Base-by-base conservation (phyloP, 2,797 vertebrate genomes). In the Lepilemur ruficaudatus region DNA sequence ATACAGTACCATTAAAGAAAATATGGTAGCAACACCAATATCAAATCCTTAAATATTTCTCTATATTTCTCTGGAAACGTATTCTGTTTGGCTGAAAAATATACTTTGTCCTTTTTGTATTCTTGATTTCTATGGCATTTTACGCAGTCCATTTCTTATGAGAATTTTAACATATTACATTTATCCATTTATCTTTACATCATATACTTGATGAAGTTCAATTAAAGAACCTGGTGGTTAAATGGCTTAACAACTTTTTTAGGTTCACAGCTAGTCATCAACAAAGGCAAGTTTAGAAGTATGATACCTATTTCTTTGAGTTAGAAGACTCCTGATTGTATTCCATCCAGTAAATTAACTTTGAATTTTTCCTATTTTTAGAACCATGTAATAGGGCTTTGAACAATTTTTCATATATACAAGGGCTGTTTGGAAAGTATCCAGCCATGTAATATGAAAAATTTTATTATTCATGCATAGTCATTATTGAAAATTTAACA, bases 111-210 rank as follows among this genome's bases (percentile, higher is more conserved):
- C 70, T 93, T 78, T 93, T 95, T 48, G 57, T 95, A 79, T 72
- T 7, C 35, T 86, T 79, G 20, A 92, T 75, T 83, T 90, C 30
- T 25, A 46, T 18, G 50, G 48, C 30, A 86, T 89, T 92, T 86
- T n/a, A 72, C 11, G 48, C 23, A 59, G 52, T 63, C 9, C 18
- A 38, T 85, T 96, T 93, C 72, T 84, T 70, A 35, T 41, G 59
- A 69, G n/a, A 89, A 52, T 85, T 28, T 75, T 57, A 88, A 38
- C 10, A 92, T 14, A 65, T 8, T 63, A 55, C 38, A n/a, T 52
- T 76, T 89, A 87, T 57, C 57, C 63, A 43, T 92, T 79, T 91
- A 81, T 90, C n/a, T 96, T 94, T 92, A 43, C 2, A 43, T 65
- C 43, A 22, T 7, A 0, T 65, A 46, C 70, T 43, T 65, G 14